These are phyloP conservation scores for Morus bassanus DNA, from an alignment of 2,797 vertebrate species.

Conservation along the genomic window DNA sequence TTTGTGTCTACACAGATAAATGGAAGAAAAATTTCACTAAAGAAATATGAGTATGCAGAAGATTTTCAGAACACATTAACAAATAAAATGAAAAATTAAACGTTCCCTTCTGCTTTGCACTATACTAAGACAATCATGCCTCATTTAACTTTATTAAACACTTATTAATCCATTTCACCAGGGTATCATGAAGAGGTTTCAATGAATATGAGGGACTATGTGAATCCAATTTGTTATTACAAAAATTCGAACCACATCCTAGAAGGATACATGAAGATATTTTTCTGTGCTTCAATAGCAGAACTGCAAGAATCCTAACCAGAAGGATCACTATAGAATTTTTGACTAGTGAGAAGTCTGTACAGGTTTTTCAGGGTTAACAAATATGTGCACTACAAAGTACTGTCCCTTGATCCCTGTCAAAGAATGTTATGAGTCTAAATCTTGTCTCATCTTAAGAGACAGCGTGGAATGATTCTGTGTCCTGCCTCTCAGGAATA, in stretches of 20 bases:
- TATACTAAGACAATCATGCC: neutral
- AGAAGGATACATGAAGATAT: neutral
- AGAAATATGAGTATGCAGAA: neutral
- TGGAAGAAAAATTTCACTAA: neutral
- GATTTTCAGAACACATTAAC: neutral
- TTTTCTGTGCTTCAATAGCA: neutral
- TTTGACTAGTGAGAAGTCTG: neutral
- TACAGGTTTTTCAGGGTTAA: neutral
- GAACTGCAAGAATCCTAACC: neutral
- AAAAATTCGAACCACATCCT: neutral
- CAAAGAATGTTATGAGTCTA: neutral
- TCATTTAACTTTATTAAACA: neutral
- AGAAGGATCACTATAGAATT: neutral
- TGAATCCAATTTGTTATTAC: neutral
- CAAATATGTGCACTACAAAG: neutral
- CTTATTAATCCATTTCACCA: neutral
- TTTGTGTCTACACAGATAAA: neutral
- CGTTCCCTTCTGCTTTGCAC: neutral
- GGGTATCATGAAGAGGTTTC: neutral
- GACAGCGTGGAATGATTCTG: neutral
- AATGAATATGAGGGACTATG: neutral
- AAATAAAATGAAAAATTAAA: neutral
- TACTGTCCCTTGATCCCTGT: neutral
- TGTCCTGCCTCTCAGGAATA: neutral
- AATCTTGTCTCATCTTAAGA: neutral